phyloP scores from a whole-genome alignment of 2,888 invertebrate genomes.

The Eubasilissa splendida region DNA sequence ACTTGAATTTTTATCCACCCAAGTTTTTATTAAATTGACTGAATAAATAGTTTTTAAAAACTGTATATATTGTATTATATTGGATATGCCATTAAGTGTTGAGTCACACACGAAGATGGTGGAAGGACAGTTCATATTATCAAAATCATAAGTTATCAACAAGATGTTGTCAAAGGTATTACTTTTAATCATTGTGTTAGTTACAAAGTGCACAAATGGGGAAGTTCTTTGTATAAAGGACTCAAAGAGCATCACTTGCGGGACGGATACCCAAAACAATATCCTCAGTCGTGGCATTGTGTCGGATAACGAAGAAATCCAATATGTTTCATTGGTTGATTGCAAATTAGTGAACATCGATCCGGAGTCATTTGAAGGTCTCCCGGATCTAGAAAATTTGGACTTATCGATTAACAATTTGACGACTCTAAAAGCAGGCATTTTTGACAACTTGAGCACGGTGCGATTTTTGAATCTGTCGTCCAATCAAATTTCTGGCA shows the following conservation, averaged over 20 bases:
- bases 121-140: too few species aligned
- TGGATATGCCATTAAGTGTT: too few species aligned
- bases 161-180: slow-evolving; percentile 1
- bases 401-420: slow-evolving; percentile 47
- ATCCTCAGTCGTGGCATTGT: slow-evolving; percentile 38
- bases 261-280: slow-evolving; percentile 34
- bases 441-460: slow-evolving; percentile 37
- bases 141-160: not conserved
- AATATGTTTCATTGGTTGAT: slow-evolving; percentile 11
- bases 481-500: slow-evolving; percentile 19
- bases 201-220: not conserved
- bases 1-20: too few species aligned
- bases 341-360: slow-evolving; percentile 44
- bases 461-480: slow-evolving; percentile 48
- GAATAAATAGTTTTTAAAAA: too few species aligned
- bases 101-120: too few species aligned
- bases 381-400: slow-evolving; percentile 44
- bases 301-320: slow-evolving; percentile 40
- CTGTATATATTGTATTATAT: too few species aligned
- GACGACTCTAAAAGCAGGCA: slow-evolving; percentile 18
- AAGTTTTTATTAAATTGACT: too few species aligned
- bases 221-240: slow-evolving; percentile 19
- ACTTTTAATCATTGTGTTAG: not conserved
- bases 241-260: not conserved
- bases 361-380: slow-evolving; percentile 30